These are phyloP conservation scores for Actinia equina DNA, from an alignment of 64 coral and sea anemone genomes.

Conservation along the genomic window DNA sequence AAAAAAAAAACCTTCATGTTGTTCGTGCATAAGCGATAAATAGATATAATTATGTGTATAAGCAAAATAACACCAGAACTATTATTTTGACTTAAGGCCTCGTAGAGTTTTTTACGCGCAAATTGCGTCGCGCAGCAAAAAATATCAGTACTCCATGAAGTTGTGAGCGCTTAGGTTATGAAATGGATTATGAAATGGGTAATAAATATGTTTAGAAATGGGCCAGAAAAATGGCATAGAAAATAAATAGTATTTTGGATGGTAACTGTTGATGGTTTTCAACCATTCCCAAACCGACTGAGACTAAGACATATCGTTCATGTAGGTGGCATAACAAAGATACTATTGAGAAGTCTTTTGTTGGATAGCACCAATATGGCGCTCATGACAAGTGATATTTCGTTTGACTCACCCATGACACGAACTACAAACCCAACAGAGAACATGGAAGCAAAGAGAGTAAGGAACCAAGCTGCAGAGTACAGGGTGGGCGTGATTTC, in stretches of 20 bases:
- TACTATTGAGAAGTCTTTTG: no score
- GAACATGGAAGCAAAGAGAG: constrained; percentile 91
- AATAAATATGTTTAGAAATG: background rate
- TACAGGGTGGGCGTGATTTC: constrained; percentile 93
- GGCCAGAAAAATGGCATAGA: background rate
- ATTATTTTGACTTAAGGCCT: no score
- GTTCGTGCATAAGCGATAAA: no score
- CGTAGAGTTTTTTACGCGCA: background rate
- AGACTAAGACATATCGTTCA: no score
- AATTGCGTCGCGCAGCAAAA: no score
- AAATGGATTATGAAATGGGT: background rate
- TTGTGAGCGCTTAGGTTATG: background rate
- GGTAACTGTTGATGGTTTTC: background rate
- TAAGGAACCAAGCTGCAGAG: constrained; percentile 94
- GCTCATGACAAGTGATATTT: no score
- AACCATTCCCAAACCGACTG: no score
- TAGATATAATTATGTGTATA: no score
- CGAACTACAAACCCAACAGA: constrained; percentile 89
- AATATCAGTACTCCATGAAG: no score
- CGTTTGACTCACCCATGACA: constrained; percentile 69
- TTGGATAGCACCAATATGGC: background rate
- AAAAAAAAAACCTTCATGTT: no score
- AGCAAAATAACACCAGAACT: no score
- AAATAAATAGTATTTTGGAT: background rate
- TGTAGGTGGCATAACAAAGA: no score